Percentiles rank a stretch among this genome's conserved stretches.
These are phyloP conservation scores for Electrophaes corylata DNA, from an alignment of 2,888 invertebrate genomes.

Conservation along the genomic window DNA sequence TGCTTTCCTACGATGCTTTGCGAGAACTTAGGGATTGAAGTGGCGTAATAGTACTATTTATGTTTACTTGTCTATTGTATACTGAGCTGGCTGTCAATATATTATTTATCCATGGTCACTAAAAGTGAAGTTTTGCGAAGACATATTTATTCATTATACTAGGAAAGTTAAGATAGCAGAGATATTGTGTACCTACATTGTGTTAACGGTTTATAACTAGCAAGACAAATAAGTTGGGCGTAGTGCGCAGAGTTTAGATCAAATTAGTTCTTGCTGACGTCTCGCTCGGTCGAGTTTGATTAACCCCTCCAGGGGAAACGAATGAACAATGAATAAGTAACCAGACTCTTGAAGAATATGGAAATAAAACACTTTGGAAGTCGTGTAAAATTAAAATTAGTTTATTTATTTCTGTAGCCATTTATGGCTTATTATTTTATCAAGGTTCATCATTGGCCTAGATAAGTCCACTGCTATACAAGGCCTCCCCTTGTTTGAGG, in stretches of 20 bases:
- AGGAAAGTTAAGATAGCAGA: conserved; percentile 41
- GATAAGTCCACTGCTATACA: neutral
- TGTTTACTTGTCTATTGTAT: neutral
- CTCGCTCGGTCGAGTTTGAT: conserved; percentile 66
- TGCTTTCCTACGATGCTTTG: no score
- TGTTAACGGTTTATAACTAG: conserved; percentile 69
- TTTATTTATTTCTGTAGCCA: no score
- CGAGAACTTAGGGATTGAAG: no score
- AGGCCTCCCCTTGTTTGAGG: no score
- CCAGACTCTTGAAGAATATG: conserved; percentile 29
- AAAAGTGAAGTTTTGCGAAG: neutral
- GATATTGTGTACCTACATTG: conserved; percentile 68
- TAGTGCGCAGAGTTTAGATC: conserved; percentile 66
- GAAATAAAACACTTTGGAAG: conserved; percentile 23
- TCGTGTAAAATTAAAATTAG: no score
- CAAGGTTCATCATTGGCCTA: no score
- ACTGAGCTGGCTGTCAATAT: neutral
- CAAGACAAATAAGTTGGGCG: conserved; percentile 68
- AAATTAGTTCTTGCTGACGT: conserved; percentile 74
- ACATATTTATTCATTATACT: conserved; percentile 36
- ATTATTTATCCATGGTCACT: neutral
- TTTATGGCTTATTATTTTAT: no score
- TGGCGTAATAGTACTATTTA: no score
- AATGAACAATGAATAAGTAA: conserved; percentile 49
- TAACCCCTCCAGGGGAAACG: conserved; percentile 64